Evolutionary conservation across 2,797 vertebrate species (phyloP), one percentile per base, ranked within the genome.

Genomic region (Lepidocolaptes lacrymiger): DNA sequence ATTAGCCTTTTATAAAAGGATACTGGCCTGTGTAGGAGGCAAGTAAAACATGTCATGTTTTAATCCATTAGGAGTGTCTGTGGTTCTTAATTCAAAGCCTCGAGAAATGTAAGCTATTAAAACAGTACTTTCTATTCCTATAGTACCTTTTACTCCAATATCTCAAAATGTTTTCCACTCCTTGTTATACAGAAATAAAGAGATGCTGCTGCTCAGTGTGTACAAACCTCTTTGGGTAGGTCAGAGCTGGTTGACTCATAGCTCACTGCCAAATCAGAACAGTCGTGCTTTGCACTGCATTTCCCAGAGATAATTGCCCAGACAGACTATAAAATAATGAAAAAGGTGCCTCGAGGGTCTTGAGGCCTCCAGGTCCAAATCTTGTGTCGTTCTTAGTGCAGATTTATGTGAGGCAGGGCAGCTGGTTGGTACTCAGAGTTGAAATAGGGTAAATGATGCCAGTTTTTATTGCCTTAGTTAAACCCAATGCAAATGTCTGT

Each of bases 71-170:
- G 41, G 34, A 89, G 30, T 80, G 68, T 36, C 51, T 75, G 54
- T 49, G 46, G 34, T 88, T 92, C 88, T 92, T 91, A 83, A 68
- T 85, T 91, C 67, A 79, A 77, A 92, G 58, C 68, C 82, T 84
- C 56, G 46, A 89, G 82, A 88, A 84, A 74, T 61, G 16, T 49
- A 28, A 89, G 74, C 63, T 82, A 43, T 89, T 91, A 91, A 87
- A 89, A 78, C 39, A 89, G 10, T 52, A 21, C 68, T 77, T 93
- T 34, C 54, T 77, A 12, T 58, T 88, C 73, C 73, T 83, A 15
- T 49, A 61, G 30, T 83, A 39, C 15, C 56, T 93, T 59, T 74
- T 80, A 61, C 30, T 79, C 30, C 69, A 52, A 18, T 79, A 67
- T 39, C 67, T 92, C 68, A 43, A 74, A 85, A 63, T 74, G 41